These are phyloP conservation scores for Sander lucioperca DNA, from an alignment of 2,113 vertebrate genomes.

Conservation along the genomic window DNA sequence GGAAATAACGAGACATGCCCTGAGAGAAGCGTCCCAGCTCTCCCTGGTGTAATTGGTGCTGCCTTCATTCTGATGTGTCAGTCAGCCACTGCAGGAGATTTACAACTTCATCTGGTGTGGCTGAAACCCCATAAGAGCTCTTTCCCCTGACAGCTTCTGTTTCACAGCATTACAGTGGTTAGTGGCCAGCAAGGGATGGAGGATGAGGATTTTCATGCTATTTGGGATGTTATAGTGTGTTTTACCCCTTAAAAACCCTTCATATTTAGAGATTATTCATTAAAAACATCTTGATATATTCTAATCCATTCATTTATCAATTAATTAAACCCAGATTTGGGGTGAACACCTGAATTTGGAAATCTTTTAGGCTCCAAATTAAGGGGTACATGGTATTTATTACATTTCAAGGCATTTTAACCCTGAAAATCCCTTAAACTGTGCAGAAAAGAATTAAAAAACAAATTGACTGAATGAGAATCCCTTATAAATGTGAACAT, in stretches of 20 bases:
- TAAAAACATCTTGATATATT: not conserved
- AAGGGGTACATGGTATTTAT: not conserved
- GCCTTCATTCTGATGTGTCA: slow-evolving; percentile 68
- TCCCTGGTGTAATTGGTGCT: slow-evolving; percentile 72
- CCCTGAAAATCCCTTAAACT: not conserved
- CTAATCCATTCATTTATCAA: not conserved
- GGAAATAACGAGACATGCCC: slow-evolving; percentile 70
- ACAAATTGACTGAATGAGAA: too few relatives aligned
- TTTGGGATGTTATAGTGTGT: not conserved
- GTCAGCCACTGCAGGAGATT: slow-evolving; percentile 63
- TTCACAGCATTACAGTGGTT: slow-evolving; percentile 10
- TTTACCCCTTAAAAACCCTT: not conserved
- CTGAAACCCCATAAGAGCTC: slow-evolving; percentile 49
- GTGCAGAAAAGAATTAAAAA: not conserved
- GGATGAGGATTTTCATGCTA: not conserved
- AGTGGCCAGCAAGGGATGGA: not conserved
- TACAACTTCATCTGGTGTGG: slow-evolving; percentile 67
- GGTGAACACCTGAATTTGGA: not conserved
- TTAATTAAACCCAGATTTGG: not conserved
- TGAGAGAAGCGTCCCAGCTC: slow-evolving; percentile 58
- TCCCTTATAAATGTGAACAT: too few relatives aligned
- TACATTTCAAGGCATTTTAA: not conserved
- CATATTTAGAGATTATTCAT: not conserved
- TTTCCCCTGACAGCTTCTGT: slow-evolving; percentile 45
- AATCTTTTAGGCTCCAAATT: not conserved